These are phyloP conservation scores for Campoletis sonorensis DNA, from an alignment of 1,140 invertebrate genomes.

Conservation along the genomic window DNA sequence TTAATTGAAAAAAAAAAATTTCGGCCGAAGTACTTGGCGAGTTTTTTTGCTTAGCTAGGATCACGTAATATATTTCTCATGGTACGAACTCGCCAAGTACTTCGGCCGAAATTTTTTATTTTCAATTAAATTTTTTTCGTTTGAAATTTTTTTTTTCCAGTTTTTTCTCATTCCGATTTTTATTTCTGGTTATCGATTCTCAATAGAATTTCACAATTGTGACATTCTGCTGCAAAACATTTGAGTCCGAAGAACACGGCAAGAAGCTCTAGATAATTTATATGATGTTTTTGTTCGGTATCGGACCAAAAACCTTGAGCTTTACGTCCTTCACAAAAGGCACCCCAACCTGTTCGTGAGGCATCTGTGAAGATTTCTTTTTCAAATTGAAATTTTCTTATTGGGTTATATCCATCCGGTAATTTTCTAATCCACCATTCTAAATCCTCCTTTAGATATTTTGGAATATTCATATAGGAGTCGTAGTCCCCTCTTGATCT, in stretches of 20 bases:
- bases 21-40: too few relatives aligned
- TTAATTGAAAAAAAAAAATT: too few relatives aligned
- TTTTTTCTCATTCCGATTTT: too few relatives aligned
- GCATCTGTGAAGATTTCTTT: constrained; percentile 29
- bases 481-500: constrained; percentile 15
- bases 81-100: too few relatives aligned
- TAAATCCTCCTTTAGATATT: constrained; percentile 25
- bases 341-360: constrained; percentile 20
- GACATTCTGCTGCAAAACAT: constrained; percentile 17
- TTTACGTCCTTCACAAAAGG: constrained; percentile 19
- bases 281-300: constrained; percentile 23
- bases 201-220: constrained; percentile 7
- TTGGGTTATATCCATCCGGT: constrained; percentile 4
- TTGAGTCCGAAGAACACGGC: constrained; percentile 14
- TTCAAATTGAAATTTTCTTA: constrained; percentile 20
- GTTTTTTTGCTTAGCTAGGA: too few relatives aligned
- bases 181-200: constrained; percentile 26
- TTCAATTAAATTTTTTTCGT: too few relatives aligned
- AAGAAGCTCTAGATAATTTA: constrained; percentile 19
- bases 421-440: constrained; percentile 15
- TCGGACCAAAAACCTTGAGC: constrained; percentile 24
- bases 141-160: too few relatives aligned
- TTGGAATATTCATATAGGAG: constrained; percentile 21
- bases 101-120: too few relatives aligned
- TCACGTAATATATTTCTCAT: too few relatives aligned